Base-by-base conservation (phyloP, 2,888 invertebrate genomes). In the Odontomyia ornata region DNA sequence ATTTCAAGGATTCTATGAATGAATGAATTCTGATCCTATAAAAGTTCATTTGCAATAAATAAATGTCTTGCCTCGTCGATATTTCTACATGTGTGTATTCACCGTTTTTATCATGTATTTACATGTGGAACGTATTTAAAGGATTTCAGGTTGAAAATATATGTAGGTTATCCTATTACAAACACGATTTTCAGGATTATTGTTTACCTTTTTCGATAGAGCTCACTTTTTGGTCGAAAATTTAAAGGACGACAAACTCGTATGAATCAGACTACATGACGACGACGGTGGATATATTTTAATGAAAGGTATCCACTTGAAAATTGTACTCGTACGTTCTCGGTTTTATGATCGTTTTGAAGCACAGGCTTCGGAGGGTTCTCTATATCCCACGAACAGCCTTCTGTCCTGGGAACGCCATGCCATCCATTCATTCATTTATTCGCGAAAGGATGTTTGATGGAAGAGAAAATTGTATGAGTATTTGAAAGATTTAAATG, bases 11-110 rank as follows among this genome's bases (percentile, higher is more conserved):
- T 43, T 9, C 43, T 43, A 43, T 13, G 13, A 9, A 43, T 43
- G 43, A 43, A 4, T 64, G 27, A 28, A 15, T 64, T 27, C 30
- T 64, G 62, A 64, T 69, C 47, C 46, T 23, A 25, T 25, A 47
- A 47, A 69, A 69, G 69, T 69, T 69, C 69, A 67, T 43, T 67
- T 67, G 36, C 47, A 69, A 69, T 69, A 69, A 69, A 69, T 69
- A 69, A 43, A 69, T 69, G 46, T 47, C 69, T 69, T 69, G 46
- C 46, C 69, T 9, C 18, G 27, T 64, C 13, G 64, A 64, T 21
- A 43, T 43, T 23, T 27, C 28, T 30, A 28, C 27, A 56, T 4
- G n/a, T n/a, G n/a, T n/a, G n/a, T n/a, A n/a, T n/a, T n/a, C n/a
- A n/a, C n/a, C n/a, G n/a, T n/a, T n/a, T n/a, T n/a, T n/a, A n/a